Conservation (phyloP, 2,113 vertebrate genomes). For the Rhea americana region DNA sequence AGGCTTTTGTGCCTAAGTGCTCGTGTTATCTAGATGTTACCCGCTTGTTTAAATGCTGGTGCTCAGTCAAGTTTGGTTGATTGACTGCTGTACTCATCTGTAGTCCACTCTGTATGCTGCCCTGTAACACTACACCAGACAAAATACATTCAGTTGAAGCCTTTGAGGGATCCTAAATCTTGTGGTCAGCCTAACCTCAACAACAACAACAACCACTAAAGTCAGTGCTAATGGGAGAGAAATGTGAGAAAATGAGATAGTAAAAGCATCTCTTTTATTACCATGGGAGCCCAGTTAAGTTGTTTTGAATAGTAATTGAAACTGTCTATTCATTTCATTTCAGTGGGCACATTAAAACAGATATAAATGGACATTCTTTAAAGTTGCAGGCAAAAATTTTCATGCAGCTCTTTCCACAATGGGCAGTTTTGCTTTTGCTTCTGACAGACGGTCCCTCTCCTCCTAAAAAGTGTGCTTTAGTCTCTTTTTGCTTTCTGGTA, state of each 20-base stretch:
- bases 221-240: background rate
- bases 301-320: background rate
- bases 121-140: background rate
- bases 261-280: background rate
- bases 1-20: background rate
- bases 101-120: background rate
- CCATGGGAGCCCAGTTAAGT: background rate
- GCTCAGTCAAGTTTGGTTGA: background rate
- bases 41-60: background rate
- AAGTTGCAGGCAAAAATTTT: background rate
- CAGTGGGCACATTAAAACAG: background rate
- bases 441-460: background rate
- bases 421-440: background rate
- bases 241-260: background rate
- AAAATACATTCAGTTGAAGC: background rate
- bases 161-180: background rate
- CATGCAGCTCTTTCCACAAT: background rate
- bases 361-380: background rate
- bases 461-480: background rate
- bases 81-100: background rate
- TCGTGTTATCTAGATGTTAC: background rate
- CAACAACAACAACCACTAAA: background rate
- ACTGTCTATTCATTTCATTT: background rate
- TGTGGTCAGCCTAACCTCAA: background rate
- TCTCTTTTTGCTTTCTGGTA: background rate